Conservation (phyloP, 2,797 vertebrate species). For the Falco berigora region DNA sequence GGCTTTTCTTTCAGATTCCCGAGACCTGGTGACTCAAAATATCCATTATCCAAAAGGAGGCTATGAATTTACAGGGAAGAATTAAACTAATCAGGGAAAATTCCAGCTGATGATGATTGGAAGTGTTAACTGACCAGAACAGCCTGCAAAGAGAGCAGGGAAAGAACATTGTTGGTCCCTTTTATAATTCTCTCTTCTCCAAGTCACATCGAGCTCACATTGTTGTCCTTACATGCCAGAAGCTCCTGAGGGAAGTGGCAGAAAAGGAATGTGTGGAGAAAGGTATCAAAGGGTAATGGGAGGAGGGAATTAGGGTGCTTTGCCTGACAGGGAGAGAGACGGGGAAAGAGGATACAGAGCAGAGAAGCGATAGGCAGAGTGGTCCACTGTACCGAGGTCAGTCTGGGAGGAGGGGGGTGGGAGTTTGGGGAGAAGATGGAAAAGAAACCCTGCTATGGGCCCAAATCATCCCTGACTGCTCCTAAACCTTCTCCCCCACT, state of each 20-base stretch:
- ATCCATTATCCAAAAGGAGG: background rate
- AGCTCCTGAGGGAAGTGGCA: background rate
- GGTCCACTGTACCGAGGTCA: fast-evolving
- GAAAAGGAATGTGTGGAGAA: background rate
- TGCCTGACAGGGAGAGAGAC: background rate
- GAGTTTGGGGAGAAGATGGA: background rate
- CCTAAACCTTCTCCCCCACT: background rate
- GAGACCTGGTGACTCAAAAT: background rate
- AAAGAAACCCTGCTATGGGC: background rate
- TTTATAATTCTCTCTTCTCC: background rate
- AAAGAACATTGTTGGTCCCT: background rate
- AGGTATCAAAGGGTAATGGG: background rate
- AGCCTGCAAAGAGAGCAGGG: background rate
- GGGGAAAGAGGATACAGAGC: background rate
- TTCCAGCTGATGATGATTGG: background rate
- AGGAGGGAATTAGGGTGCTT: background rate
- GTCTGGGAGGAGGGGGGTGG: background rate
- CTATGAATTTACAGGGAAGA: background rate
- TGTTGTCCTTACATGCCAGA: background rate
- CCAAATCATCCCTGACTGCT: background rate
- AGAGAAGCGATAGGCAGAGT: background rate
- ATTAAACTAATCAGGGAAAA: background rate
- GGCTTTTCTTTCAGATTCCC: background rate
- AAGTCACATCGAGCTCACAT: background rate
- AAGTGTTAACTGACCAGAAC: background rate